Base-by-base conservation (phyloP, 2,113 vertebrate species). In the Glaucidium brasilianum region DNA sequence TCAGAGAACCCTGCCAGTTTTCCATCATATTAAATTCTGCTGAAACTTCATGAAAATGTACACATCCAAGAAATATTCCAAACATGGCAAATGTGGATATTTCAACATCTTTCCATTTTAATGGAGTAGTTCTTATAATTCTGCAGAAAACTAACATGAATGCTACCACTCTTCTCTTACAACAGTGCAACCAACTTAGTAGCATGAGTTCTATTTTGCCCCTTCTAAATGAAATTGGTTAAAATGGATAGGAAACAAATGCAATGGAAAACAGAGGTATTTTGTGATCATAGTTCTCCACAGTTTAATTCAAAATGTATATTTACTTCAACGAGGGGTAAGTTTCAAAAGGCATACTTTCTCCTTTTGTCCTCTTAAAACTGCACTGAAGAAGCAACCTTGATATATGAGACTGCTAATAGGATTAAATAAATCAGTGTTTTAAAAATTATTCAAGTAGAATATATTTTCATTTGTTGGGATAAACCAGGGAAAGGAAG, bases 391-490 rank as follows among this genome's bases (percentile, higher is more conserved):
- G 45, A 47, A 73, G 37, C 62, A 95, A 49, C 37, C 80, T 88
- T 95, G 93, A 73, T 92, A 90, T 95, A 94, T 89, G 72, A 95
- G 85, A 47, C 41, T 93, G 49, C 35, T 52, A 86, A 67, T 17
- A 41, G 69, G 60, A 93, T 37, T n/a, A 62, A 87, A n/a, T 80
- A 88, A 88, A 74, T 10, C 22, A 67, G 12, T 60, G 52, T 39
- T 66, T 85, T 23, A n/a, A 39, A 58, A 71, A 69, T 41, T 16
- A 55, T 75, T 67, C 30, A 63, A 56, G 37, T 27, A 52, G 12
- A 56, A 62, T 55, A 66, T 59, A 56, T 64, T 55, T 69, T 90
- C 3, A 2, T 18, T 6, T 69, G 29, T 75, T 45, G 11, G 50
- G 55, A 69, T 75, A 63, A 81, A 81, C 23, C 17, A 62, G 27